Conservation (phyloP, 2,888 invertebrate genomes). For the Apamea anceps region DNA sequence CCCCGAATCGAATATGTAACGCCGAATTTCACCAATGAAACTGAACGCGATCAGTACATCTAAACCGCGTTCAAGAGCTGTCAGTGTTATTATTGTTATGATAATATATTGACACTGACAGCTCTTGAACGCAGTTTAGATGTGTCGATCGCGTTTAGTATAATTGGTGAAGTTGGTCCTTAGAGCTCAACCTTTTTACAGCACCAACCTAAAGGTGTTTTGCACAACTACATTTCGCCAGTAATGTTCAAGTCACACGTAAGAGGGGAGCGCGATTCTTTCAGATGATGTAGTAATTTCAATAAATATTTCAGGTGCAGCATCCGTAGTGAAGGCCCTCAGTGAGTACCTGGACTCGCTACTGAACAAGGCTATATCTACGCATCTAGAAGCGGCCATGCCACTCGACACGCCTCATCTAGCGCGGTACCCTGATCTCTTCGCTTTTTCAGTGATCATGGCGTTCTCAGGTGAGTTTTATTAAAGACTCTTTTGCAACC, state of each 20-base stretch:
- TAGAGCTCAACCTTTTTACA: neutral
- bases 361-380: constrained; percentile 91
- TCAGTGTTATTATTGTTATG: too few species aligned
- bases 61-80: too few species aligned
- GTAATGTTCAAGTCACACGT: neutral
- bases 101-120: too few species aligned
- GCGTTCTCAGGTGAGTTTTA: constrained; percentile 91
- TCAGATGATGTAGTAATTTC: neutral
- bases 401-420: constrained; percentile 92
- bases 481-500: too few species aligned
- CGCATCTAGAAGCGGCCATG: constrained; percentile 91
- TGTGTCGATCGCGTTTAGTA: too few species aligned
- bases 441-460: constrained; percentile 93
- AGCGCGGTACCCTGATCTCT: constrained; percentile 93
- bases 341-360: constrained; percentile 94
- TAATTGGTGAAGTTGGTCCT: neutral
- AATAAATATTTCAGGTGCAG: constrained; percentile 90
- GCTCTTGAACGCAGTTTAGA: neutral
- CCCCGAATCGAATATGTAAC: neutral
- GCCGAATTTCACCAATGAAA: neutral
- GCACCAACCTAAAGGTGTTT: neutral
- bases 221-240: too few species aligned
- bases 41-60: too few species aligned
- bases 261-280: neutral
- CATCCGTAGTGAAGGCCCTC: constrained; percentile 95